Conservation (phyloP, 2,797 vertebrate species). For the Pantherophis alleghaniensis region DNA sequence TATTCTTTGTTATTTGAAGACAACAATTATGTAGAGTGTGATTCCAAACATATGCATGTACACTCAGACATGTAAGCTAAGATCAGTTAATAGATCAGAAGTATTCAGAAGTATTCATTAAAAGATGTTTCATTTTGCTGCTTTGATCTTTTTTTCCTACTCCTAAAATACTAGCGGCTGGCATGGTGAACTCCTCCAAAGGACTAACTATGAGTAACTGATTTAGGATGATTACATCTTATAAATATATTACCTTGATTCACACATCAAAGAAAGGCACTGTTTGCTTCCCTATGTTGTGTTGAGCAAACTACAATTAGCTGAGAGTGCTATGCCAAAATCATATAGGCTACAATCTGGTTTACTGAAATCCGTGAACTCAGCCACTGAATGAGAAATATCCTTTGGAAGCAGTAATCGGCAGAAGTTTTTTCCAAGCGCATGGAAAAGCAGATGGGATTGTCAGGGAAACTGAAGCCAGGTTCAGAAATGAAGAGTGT, state of each 20-base stretch:
- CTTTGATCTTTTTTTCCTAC: not conserved
- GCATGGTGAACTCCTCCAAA: not conserved
- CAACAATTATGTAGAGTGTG: not conserved
- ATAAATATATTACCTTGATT: not conserved
- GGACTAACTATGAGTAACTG: not conserved
- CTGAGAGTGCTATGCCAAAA: not conserved
- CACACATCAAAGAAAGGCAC: not conserved
- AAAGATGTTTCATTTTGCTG: not conserved
- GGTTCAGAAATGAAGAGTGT: constrained; percentile 39
- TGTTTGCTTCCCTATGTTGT: not conserved
- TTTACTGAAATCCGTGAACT: not conserved
- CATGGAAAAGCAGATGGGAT: not conserved
- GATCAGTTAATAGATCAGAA: not conserved
- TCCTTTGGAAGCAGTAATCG: not conserved
- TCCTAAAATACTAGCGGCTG: not conserved
- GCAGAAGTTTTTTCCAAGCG: not conserved
- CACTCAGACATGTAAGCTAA: not conserved
- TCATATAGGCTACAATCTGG: not conserved
- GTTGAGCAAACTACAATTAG: not conserved
- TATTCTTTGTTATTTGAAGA: not conserved
- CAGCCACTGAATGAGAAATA: not conserved
- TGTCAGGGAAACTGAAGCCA: not conserved
- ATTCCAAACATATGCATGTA: not conserved
- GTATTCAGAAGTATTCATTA: not conserved
- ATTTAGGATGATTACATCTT: not conserved